Evolutionary conservation across 2,113 vertebrate species (phyloP).

Genomic region (Motacilla tschutschensis): DNA sequence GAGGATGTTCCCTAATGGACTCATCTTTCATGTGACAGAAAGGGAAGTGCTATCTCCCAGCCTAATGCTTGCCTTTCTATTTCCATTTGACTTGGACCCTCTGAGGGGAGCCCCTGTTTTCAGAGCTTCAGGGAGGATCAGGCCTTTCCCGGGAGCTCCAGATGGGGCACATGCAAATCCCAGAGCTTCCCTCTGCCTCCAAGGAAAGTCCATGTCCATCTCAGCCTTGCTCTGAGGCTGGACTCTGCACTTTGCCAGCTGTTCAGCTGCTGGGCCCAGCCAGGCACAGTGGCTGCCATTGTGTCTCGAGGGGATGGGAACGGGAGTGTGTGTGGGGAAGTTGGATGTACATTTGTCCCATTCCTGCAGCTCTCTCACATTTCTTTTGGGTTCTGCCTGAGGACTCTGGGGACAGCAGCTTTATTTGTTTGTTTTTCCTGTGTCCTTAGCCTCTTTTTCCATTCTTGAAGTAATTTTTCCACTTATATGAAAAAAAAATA

Average conservation of each 20-base stretch:
- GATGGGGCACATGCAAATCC: neutral
- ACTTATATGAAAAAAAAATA: neutral
- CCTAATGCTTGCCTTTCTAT: neutral
- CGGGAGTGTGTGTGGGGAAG: rapidly evolving
- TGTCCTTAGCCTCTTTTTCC: neutral
- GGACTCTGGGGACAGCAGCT: neutral
- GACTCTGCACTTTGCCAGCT: constrained; percentile 4
- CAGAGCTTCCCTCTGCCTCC: neutral
- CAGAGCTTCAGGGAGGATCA: neutral
- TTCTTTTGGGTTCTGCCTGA: neutral
- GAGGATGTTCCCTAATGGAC: constrained; percentile 65
- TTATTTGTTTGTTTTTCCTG: neutral
- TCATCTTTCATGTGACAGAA: constrained; percentile 40
- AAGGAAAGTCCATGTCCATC: neutral
- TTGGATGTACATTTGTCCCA: neutral
- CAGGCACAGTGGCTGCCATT: constrained; percentile 21
- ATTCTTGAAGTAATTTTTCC: neutral
- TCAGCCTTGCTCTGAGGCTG: neutral
- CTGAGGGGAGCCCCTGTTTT: neutral
- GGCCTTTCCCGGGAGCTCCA: neutral
- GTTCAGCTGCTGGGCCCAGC: constrained; percentile 4
- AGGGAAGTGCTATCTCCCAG: constrained; percentile 1
- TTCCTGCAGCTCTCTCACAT: neutral
- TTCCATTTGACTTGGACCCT: neutral
- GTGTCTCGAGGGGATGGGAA: neutral